phyloP scores from a whole-genome alignment of 2,888 invertebrate species.

The Lottia gigantea region DNA sequence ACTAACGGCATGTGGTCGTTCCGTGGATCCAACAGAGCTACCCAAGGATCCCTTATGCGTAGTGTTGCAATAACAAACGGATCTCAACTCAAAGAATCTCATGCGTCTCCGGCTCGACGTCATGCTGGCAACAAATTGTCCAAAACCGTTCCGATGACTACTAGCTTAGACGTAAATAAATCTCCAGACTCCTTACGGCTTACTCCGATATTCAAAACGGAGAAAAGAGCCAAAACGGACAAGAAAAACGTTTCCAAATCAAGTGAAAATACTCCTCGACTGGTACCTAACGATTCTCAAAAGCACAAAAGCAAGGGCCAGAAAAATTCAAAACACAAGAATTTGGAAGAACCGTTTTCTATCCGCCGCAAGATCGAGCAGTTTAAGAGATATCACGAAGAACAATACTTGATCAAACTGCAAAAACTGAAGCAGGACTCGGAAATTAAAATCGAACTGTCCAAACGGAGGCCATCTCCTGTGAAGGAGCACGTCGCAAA shows the following conservation, averaged over 20 bases:
- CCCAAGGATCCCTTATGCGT: neutral
- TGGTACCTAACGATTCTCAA: constrained; percentile 13
- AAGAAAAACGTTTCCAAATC: constrained; percentile 18
- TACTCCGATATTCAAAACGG: constrained; percentile 13
- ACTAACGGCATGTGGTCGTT: constrained; percentile 16
- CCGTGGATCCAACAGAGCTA: constrained; percentile 16
- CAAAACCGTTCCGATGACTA: neutral
- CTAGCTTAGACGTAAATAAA: constrained; percentile 4
- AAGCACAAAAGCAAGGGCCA: constrained; percentile 20
- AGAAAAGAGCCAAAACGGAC: constrained; percentile 18
- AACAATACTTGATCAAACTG: constrained; percentile 53
- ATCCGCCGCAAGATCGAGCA: constrained; percentile 60
- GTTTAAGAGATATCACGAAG: constrained; percentile 58
- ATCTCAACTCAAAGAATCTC: constrained; percentile 9
- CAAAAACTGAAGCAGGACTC: constrained; percentile 49
- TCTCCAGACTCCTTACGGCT: constrained; percentile 17
- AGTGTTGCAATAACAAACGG: neutral
- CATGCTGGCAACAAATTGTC: constrained; percentile 4
- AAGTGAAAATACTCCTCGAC: constrained; percentile 10
- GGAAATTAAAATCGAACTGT: constrained; percentile 40
- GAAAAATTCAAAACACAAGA: constrained; percentile 24
- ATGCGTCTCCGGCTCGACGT: constrained; percentile 8
- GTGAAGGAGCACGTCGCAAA: neutral
- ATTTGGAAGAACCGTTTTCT: constrained; percentile 52
- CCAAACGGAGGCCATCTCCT: neutral